Conservation (phyloP, 2,888 invertebrate genomes). For the Biston betularia region DNA sequence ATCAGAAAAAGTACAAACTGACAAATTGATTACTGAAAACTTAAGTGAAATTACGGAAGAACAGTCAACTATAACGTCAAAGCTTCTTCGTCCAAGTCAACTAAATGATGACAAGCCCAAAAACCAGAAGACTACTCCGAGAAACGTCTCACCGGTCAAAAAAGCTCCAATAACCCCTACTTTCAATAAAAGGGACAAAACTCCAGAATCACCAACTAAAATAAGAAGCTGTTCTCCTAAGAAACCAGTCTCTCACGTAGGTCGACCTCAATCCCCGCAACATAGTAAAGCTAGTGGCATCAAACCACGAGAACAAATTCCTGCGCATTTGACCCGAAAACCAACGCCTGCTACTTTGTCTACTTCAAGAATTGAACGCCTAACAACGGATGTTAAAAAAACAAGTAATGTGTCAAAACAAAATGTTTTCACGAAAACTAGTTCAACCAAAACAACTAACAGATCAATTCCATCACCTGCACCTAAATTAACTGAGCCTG, state of each 20-base stretch:
- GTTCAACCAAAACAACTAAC: conserved; percentile 55
- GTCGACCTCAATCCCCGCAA: conserved; percentile 74
- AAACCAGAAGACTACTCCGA: conserved; percentile 61
- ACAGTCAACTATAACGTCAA: conserved; percentile 42
- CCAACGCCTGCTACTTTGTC: conserved; percentile 61
- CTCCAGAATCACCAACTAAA: conserved; percentile 60
- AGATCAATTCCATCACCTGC: conserved; percentile 54
- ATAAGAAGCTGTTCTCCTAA: conserved; percentile 74
- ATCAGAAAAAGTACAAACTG: conserved; percentile 41
- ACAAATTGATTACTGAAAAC: conserved; percentile 41
- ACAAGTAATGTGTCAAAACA: conserved; percentile 62
- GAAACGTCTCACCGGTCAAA: conserved; percentile 73
- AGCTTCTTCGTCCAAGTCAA: conserved; percentile 42
- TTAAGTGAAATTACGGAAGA: conserved; percentile 46
- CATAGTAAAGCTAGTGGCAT: conserved; percentile 64
- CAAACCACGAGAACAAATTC: conserved; percentile 66
- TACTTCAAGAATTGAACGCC: conserved; percentile 66
- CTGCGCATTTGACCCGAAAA: conserved; percentile 61
- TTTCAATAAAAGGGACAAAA: conserved; percentile 55
- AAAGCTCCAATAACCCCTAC: conserved; percentile 52
- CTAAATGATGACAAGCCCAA: conserved; percentile 54
- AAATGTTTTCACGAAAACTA: conserved; percentile 59
- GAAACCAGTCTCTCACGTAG: conserved; percentile 62
- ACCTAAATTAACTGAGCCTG: conserved; percentile 59
- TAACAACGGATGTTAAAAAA: conserved; percentile 64